A percentile compares a stretch with the other conserved stretches of the same genome.
Conservation (phyloP, 1,140 invertebrate genomes). For the Plectrocnemia conspersa region DNA sequence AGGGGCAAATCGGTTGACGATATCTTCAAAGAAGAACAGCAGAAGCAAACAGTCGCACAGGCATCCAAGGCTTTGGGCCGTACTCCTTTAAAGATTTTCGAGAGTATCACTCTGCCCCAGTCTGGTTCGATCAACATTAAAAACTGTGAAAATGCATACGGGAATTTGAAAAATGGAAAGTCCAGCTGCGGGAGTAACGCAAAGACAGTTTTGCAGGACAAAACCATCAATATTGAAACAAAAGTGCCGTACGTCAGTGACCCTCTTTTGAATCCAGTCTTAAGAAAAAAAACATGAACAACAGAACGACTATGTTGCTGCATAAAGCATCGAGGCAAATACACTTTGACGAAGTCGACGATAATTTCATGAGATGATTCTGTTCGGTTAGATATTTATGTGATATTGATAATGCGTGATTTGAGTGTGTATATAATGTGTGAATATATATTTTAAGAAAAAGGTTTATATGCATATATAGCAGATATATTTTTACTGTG, state of each 20-base stretch:
- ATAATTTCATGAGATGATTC: constrained; percentile 48
- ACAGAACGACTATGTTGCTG: too few species aligned
- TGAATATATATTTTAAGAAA: too few species aligned
- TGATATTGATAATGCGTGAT: too few species aligned
- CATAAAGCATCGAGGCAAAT: constrained; percentile 47
- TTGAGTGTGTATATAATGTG: too few species aligned
- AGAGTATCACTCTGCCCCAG: constrained; percentile 32
- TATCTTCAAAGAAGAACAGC: constrained; percentile 50
- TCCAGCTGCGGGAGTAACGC: constrained; percentile 40
- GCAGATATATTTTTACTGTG: too few species aligned
- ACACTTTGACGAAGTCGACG: constrained; percentile 46
- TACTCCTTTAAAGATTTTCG: constrained; percentile 43
- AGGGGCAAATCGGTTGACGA: constrained; percentile 56
- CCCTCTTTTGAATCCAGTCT: too few species aligned
- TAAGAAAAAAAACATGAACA: too few species aligned
- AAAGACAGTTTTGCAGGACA: constrained; percentile 50
- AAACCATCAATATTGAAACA: constrained; percentile 46
- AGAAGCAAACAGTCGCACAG: constrained; percentile 39
- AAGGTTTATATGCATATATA: too few species aligned
- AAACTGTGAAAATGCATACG: constrained; percentile 46
- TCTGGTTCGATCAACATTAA: constrained; percentile 39
- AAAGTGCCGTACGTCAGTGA: constrained; percentile 45
- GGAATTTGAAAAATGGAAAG: constrained; percentile 33
- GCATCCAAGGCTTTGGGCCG: constrained; percentile 44
- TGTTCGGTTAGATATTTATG: too few species aligned